Evolutionary conservation across 2,113 vertebrate species (phyloP).

Genomic region (Hydropotes inermis): DNA sequence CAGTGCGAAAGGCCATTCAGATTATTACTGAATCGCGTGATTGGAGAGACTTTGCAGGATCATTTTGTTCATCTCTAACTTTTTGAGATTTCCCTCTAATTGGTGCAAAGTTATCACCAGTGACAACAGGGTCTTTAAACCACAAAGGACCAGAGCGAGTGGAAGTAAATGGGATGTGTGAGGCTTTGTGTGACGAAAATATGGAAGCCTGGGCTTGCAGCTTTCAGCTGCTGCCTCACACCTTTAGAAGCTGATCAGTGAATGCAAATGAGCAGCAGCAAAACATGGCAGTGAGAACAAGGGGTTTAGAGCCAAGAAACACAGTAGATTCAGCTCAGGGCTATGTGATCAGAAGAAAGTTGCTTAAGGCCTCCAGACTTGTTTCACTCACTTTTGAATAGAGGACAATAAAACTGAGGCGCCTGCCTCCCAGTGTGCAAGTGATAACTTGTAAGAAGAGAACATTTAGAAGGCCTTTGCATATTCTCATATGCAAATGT

Average conservation of each 20-base stretch:
- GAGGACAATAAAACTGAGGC: not conserved
- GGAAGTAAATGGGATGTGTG: not conserved
- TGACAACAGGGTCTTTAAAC: not conserved
- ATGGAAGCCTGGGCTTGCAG: not conserved
- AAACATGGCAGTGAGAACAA: not conserved
- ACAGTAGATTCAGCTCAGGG: not conserved
- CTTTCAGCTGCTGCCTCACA: not conserved
- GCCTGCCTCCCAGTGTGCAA: not conserved
- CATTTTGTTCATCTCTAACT: not conserved
- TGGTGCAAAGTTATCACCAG: not conserved
- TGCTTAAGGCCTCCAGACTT: not conserved
- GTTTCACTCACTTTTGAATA: not conserved
- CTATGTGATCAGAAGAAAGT: not conserved
- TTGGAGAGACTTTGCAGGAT: not conserved
- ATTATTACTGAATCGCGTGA: not conserved
- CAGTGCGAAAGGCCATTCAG: not conserved
- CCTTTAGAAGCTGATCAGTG: not conserved
- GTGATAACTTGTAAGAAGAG: not conserved
- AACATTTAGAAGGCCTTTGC: not conserved
- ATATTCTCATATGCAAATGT: not conserved
- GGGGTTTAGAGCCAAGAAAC: not conserved
- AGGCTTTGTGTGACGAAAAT: not conserved
- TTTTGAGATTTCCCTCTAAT: constrained; percentile 6
- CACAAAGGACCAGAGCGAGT: not conserved
- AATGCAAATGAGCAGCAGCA: not conserved